A percentile compares a stretch with the other conserved stretches of the same genome.
These are phyloP conservation scores for Salvelinus fontinalis DNA, from an alignment of 2,113 vertebrate species.

Conservation along the genomic window DNA sequence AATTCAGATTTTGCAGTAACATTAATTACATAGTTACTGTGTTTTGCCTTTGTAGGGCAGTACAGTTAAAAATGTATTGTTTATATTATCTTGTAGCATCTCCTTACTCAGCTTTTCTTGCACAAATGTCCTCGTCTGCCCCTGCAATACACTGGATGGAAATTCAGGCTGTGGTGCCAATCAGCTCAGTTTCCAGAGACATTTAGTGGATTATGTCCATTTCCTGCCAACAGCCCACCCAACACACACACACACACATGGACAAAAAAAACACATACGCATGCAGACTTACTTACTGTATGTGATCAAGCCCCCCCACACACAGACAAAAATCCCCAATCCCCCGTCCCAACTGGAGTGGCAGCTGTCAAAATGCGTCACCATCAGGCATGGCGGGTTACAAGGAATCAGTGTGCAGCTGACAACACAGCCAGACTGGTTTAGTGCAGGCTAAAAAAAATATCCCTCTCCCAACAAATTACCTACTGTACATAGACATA, in stretches of 20 bases:
- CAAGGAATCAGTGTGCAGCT: background rate
- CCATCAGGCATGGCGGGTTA: background rate
- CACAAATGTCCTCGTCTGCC: too few species aligned
- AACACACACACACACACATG: background rate
- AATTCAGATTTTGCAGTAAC: too few species aligned
- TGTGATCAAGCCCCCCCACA: background rate
- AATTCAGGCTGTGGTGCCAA: background rate
- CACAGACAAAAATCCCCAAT: background rate
- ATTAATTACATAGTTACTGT: too few species aligned
- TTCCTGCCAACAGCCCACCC: background rate
- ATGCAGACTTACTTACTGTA: background rate
- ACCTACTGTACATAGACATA: too few species aligned
- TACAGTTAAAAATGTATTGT: too few species aligned
- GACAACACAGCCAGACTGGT: background rate
- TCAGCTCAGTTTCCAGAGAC: constrained; percentile 4
- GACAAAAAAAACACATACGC: background rate
- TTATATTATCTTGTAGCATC: too few species aligned
- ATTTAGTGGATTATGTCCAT: background rate
- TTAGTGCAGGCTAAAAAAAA: background rate
- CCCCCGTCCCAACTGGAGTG: background rate
- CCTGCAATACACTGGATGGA: too few species aligned
- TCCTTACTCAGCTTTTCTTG: too few species aligned
- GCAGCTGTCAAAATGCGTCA: constrained; percentile 6
- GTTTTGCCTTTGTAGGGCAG: too few species aligned
- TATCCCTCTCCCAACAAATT: background rate